Conservation (phyloP, 2,113 vertebrate species). For the Dascyllus trimaculatus region DNA sequence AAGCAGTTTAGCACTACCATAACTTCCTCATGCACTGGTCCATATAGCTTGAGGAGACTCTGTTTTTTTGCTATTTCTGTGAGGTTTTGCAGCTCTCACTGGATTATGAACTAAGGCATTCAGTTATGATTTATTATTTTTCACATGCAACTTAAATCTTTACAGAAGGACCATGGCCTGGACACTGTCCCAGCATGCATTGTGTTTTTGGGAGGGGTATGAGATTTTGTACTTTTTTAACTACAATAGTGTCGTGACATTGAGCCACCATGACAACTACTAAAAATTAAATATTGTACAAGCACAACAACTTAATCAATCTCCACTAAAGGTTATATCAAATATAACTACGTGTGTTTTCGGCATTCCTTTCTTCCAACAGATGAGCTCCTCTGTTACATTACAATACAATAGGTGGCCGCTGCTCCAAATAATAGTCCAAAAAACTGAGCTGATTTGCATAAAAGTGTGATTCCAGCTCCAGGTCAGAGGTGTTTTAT, state of each 20-base stretch:
- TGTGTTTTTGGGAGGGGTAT: slow-evolving; percentile 20
- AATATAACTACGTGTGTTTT: too few relatives aligned
- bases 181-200: slow-evolving; percentile 19
- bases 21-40: slow-evolving; percentile 23
- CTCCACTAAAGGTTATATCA: too few relatives aligned
- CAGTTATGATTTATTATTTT: slow-evolving; percentile 46
- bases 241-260: background rate
- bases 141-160: slow-evolving; percentile 20
- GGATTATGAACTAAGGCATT: slow-evolving; percentile 33
- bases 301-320: background rate
- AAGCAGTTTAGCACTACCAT: slow-evolving; percentile 23
- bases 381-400: slow-evolving; percentile 5
- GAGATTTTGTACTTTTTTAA: too few relatives aligned
- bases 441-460: background rate
- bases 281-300: background rate
- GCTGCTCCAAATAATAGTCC: background rate
- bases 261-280: background rate
- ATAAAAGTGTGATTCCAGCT: background rate
- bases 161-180: background rate
- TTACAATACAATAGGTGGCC: background rate
- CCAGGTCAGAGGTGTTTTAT: too few relatives aligned
- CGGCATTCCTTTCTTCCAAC: background rate
- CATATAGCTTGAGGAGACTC: slow-evolving; percentile 30
- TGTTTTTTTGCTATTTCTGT: slow-evolving; percentile 25
- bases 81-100: slow-evolving; percentile 2